Evolutionary conservation across 2,888 invertebrate genomes (phyloP).

Genomic region (Schizotus pectinicornis): DNA sequence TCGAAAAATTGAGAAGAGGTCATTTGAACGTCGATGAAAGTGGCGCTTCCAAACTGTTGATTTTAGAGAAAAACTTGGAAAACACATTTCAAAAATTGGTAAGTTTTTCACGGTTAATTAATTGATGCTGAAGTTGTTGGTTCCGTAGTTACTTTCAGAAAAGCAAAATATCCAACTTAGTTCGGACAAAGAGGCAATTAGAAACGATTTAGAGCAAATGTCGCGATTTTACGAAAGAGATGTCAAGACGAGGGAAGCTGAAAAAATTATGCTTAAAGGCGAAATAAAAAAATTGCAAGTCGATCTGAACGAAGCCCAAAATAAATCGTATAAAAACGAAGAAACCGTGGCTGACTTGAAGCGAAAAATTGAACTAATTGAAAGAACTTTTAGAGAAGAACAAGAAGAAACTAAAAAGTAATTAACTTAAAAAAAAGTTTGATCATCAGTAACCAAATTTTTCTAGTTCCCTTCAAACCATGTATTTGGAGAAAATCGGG

Average conservation of each 20-base stretch:
- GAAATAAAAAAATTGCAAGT: constrained; percentile 57
- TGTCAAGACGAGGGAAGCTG: constrained; percentile 64
- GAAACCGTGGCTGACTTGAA: constrained; percentile 44
- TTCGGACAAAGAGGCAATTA: constrained; percentile 66
- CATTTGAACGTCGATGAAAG: constrained; percentile 52
- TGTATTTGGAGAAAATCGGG: constrained; percentile 37
- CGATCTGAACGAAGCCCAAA: constrained; percentile 52
- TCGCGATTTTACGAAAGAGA: constrained; percentile 64
- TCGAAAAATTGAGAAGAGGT: constrained; percentile 56
- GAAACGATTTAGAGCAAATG: constrained; percentile 65
- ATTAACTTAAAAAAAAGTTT: not conserved
- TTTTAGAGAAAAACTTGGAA: constrained; percentile 65
- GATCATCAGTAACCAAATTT: not conserved
- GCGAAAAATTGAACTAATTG: constrained; percentile 46
- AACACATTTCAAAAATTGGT: constrained; percentile 67
- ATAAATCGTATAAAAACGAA: constrained; percentile 46
- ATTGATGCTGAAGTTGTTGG: not conserved
- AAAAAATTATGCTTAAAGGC: constrained; percentile 59
- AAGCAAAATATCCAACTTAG: constrained; percentile 64
- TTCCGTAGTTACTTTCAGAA: constrained; percentile 62
- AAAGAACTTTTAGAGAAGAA: constrained; percentile 43
- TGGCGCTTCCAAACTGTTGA: constrained; percentile 52
- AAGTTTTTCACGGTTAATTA: constrained; percentile 28
- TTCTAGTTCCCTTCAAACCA: constrained; percentile 34
- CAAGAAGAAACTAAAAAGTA: constrained; percentile 10